Evolutionary conservation across 2,888 invertebrate genomes (phyloP).

Genomic region (Drosophila pseudotalamancana): DNA sequence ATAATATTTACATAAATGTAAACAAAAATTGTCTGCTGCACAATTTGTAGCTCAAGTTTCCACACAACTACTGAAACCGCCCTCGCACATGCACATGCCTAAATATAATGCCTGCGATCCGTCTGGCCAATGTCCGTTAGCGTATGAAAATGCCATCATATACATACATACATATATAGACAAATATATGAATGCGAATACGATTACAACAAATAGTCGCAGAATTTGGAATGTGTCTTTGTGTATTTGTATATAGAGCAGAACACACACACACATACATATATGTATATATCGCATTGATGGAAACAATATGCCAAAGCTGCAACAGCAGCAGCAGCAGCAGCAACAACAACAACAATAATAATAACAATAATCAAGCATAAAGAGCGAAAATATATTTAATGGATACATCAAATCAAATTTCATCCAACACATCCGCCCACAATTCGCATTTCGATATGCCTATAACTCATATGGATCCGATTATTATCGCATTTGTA

Average conservation of each 20-base stretch:
- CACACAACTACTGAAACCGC: background rate
- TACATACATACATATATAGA: background rate
- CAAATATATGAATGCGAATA: slow-evolving; percentile 3
- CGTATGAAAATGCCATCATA: slow-evolving; percentile 20
- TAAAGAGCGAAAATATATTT: slow-evolving; percentile 48
- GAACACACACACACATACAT: slow-evolving; percentile 16
- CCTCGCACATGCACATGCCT: slow-evolving; percentile 8
- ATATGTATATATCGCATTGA: slow-evolving; percentile 25
- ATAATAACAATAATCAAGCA: slow-evolving; percentile 21
- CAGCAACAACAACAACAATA: slow-evolving; percentile 19
- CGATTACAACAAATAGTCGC: slow-evolving; percentile 27
- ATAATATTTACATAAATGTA: no score
- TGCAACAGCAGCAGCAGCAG: slow-evolving; percentile 33
- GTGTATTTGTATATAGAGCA: slow-evolving; percentile 35
- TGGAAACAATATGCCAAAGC: slow-evolving; percentile 50
- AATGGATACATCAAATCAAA: slow-evolving; percentile 62
- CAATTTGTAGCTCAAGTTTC: background rate
- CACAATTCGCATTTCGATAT: slow-evolving; percentile 30
- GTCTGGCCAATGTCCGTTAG: slow-evolving; percentile 32
- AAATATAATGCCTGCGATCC: slow-evolving; percentile 10
- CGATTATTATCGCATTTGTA: slow-evolving; percentile 26
- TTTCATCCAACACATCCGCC: slow-evolving; percentile 58
- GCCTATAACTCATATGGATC: slow-evolving; percentile 31
- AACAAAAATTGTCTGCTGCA: no score
- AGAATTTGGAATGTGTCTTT: slow-evolving; percentile 28